A percentile compares a stretch with the other conserved stretches of the same genome.
Evolutionary conservation across 1,140 invertebrate genomes (phyloP).

Genomic region (Chironomus striatipennis): DNA sequence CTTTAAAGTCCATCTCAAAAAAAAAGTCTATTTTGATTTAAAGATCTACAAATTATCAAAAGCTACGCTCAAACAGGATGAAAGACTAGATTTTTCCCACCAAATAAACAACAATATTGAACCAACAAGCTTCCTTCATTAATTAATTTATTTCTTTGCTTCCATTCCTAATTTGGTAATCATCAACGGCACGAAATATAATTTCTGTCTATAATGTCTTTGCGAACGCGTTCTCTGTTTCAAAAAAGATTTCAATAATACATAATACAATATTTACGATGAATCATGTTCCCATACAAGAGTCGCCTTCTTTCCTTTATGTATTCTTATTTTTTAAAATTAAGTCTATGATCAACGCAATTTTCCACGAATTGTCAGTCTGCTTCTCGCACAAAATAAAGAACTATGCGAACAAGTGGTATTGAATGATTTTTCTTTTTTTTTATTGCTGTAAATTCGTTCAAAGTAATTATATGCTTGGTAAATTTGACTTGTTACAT

Average conservation of each 20-base stretch:
- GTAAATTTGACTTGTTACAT: neutral
- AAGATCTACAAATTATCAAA: too few relatives aligned
- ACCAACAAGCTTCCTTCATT: too few relatives aligned
- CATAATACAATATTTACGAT: constrained; percentile 1
- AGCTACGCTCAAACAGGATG: too few relatives aligned
- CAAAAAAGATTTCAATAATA: neutral
- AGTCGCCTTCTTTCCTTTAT: neutral
- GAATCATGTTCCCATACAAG: neutral
- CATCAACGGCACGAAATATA: neutral
- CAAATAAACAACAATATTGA: too few relatives aligned
- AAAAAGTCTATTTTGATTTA: too few relatives aligned
- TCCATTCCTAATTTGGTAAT: neutral
- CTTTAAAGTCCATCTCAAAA: too few relatives aligned
- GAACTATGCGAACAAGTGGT: neutral
- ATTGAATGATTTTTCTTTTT: neutral
- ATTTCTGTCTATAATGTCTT: neutral
- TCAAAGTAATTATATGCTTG: too few relatives aligned
- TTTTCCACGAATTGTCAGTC: constrained; percentile 6
- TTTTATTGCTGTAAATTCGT: too few relatives aligned
- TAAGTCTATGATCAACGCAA: constrained; percentile 12
- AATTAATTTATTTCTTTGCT: too few relatives aligned
- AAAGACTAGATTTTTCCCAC: too few relatives aligned
- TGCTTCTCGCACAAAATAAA: neutral
- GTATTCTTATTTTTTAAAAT: neutral
- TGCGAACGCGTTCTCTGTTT: neutral